phyloP scores from a whole-genome alignment of 2,113 vertebrate species.

The Piaya cayana region DNA sequence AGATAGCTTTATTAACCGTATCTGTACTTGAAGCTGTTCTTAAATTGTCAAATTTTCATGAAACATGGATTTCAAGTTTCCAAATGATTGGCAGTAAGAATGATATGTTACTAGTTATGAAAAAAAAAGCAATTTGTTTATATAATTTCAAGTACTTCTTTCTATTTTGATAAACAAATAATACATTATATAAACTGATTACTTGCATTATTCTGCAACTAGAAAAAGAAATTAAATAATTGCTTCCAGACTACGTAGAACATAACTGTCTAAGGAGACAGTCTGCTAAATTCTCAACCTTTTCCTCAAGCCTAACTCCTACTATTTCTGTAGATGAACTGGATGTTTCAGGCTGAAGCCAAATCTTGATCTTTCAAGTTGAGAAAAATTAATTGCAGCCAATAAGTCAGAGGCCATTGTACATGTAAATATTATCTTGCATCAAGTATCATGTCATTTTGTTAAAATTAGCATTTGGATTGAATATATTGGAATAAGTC shows the following conservation, averaged over 20 bases:
- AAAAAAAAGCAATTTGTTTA: background rate
- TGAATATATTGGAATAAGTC: background rate
- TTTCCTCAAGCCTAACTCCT: background rate
- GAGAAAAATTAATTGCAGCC: background rate
- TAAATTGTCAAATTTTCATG: background rate
- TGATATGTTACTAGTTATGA: background rate
- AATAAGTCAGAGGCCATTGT: background rate
- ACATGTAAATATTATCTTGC: background rate
- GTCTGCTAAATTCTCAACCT: background rate
- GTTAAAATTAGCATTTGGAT: background rate
- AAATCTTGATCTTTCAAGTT: background rate
- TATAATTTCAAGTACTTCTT: background rate
- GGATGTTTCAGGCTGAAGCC: background rate
- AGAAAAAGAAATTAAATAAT: background rate
- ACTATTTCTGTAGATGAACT: background rate
- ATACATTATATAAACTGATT: background rate
- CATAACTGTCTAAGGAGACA: background rate
- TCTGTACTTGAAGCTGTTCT: background rate
- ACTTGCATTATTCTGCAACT: background rate
- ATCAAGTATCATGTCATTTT: background rate
- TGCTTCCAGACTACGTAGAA: background rate
- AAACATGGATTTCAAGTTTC: background rate
- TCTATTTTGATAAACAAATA: conserved; percentile 8
- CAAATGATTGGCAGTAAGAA: background rate
- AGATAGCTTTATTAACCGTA: background rate